Percentiles rank a stretch among this genome's conserved stretches.
Evolutionary conservation across 1,140 invertebrate species (phyloP).

Genomic region (Colletes gigas): DNA sequence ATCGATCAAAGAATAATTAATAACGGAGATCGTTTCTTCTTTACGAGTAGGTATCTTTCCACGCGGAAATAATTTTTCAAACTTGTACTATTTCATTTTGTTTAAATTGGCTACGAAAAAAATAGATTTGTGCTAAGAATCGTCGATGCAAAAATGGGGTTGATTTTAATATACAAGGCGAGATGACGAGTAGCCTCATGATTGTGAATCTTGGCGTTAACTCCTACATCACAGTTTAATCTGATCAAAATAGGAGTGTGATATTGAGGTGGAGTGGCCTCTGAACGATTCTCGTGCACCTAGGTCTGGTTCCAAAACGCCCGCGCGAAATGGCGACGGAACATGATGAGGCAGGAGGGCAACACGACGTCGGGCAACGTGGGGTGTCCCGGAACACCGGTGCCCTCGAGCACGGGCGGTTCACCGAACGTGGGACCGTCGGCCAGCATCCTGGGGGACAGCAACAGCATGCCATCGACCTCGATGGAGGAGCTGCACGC

Average conservation of each 20-base stretch:
- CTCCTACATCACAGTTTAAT: not conserved
- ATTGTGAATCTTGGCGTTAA: no score
- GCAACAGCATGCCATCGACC: slow-evolving; percentile 79
- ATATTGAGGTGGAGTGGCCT: not conserved
- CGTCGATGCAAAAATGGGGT: no score
- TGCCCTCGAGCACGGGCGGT: slow-evolving; percentile 75
- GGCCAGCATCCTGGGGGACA: slow-evolving; percentile 76
- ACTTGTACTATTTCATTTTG: no score
- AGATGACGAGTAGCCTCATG: no score
- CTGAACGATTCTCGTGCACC: slow-evolving; percentile 5
- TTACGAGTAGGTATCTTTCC: no score
- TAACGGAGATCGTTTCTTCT: not conserved
- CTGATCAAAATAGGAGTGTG: not conserved
- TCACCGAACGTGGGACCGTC: slow-evolving; percentile 74
- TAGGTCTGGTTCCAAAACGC: slow-evolving; percentile 99
- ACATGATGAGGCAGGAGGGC: slow-evolving; percentile 89
- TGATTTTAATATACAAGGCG: no score
- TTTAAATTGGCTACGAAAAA: no score
- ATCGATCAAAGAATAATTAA: no score
- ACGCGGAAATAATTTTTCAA: no score
- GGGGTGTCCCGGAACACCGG: slow-evolving; percentile 77
- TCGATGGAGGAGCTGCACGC: slow-evolving; percentile 80
- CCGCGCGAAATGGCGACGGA: slow-evolving; percentile 95
- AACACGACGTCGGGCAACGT: slow-evolving; percentile 70
- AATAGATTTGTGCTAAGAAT: no score